Base-by-base conservation (phyloP, 2,888 invertebrate species). In the Tinea pellionella region DNA sequence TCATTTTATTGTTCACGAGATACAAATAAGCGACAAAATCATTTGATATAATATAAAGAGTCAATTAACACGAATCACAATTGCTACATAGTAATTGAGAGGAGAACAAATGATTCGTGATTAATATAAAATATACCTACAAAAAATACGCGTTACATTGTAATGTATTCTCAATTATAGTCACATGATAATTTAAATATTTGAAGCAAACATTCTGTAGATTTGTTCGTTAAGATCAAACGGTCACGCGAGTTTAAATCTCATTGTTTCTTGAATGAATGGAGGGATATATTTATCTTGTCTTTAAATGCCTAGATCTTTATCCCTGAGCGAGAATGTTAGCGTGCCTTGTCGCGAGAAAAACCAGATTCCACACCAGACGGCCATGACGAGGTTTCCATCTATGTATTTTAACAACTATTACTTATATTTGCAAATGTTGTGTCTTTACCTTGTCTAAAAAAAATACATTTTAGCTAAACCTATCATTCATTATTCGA, bases 331-430 rank as follows among this genome's bases (percentile, higher is more conserved):
- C 37, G 37, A 37, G 37, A 37, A 37, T 37, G 37, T 37, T 37
- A 37, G 37, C 37, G 37, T 37, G 37, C 47, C 55, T 59, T 59
- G 37, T 42, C 47, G 57, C 29, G 58, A 59, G 58, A 13, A 41
- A 61, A 61, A 60, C 47, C 29, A 59, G 42, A 18, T 30, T n/a
- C 60, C 30, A 18, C 18, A 59, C 59, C 30, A 13, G 55, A 11
- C 29, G 61, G 47, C 61, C 57, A 8, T 61, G 60, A 61, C 61
- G 29, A 15, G 61, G 53, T 59, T 61, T 59, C 59, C 53, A 58
- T 18, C 16, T 47, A 47, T 9, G 16, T 16, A 47, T 37, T 9
- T 9, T 37, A 37, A 9, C 37, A 3, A 37, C 37, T 37, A n/a
- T 37, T 37, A 37, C 37, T 9, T 37, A 2, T 37, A 37, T 37